phyloP scores from a whole-genome alignment of 2,113 vertebrate species.

The Caranx melampygus region DNA sequence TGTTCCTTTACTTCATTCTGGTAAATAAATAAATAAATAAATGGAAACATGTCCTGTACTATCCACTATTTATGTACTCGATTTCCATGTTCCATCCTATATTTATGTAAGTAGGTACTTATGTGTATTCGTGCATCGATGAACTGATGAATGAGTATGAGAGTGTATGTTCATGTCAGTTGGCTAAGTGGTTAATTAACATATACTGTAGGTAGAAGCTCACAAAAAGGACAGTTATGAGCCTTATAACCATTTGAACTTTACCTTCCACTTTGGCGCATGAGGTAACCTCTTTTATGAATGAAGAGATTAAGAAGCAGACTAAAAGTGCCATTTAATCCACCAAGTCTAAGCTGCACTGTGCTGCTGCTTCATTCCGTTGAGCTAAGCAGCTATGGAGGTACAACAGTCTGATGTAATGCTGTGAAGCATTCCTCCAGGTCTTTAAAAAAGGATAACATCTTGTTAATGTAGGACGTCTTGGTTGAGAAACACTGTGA shows the following conservation, averaged over 20 bases:
- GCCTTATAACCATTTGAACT: constrained; percentile 8
- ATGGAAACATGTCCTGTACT: neutral
- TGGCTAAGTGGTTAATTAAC: neutral
- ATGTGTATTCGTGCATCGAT: neutral
- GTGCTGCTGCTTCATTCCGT: constrained; percentile 39
- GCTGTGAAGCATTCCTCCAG: constrained; percentile 40
- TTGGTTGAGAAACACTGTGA: constrained; percentile 13
- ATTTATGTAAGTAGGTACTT: neutral
- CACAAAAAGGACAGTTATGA: neutral
- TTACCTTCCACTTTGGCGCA: constrained; percentile 12
- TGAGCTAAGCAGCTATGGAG: constrained; percentile 55
- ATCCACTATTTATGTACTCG: neutral
- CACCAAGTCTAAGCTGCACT: constrained; percentile 30
- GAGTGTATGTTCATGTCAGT: neutral
- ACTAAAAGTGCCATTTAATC: constrained; percentile 58
- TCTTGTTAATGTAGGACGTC: constrained; percentile 35
- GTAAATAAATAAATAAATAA: constrained; percentile 21
- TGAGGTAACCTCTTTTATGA: constrained; percentile 49
- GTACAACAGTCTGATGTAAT: constrained; percentile 50
- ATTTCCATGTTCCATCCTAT: constrained; percentile 3
- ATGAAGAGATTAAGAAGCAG: constrained; percentile 54
- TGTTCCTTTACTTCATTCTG: neutral
- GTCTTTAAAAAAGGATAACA: constrained; percentile 40
- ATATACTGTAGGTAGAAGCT: neutral
- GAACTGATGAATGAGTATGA: neutral